These are phyloP conservation scores for Nineta flava DNA, from an alignment of 2,888 invertebrate species.

Conservation along the genomic window DNA sequence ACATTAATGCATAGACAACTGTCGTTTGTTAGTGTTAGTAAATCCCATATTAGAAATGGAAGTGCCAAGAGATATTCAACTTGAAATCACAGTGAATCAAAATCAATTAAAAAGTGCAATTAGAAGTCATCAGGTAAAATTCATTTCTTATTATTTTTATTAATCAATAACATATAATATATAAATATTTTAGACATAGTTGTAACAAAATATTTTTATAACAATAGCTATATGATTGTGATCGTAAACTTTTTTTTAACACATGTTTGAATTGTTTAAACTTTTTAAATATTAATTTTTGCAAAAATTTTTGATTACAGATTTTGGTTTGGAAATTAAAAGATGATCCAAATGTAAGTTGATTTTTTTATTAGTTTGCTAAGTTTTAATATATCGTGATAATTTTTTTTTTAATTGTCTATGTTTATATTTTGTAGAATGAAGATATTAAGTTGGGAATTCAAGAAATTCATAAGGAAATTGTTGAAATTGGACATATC, in stretches of 20 bases:
- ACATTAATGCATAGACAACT: no score
- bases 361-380: not conserved
- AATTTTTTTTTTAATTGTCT: not conserved
- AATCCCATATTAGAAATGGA: constrained; percentile 18
- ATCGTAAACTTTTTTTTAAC: not conserved
- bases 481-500: constrained; percentile 23
- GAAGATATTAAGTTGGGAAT: constrained; percentile 22
- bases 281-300: not conserved
- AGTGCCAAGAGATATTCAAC: constrained; percentile 24
- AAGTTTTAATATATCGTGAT: not conserved
- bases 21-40: no score
- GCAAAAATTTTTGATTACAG: constrained; percentile 18
- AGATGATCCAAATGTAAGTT: constrained; percentile 22
- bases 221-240: not conserved
- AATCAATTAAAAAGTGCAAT: constrained; percentile 26
- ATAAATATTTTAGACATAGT: not conserved
- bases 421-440: constrained; percentile 17
- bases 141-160: not conserved
- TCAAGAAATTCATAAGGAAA: constrained; percentile 23
- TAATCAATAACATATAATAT: not conserved
- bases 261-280: not conserved
- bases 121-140: constrained; percentile 27
- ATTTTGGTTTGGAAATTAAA: constrained; percentile 20
- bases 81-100: constrained; percentile 25
- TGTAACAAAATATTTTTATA: not conserved